These are phyloP conservation scores for Drosophila tropicalis DNA, from an alignment of 1,140 invertebrate species.

Conservation along the genomic window DNA sequence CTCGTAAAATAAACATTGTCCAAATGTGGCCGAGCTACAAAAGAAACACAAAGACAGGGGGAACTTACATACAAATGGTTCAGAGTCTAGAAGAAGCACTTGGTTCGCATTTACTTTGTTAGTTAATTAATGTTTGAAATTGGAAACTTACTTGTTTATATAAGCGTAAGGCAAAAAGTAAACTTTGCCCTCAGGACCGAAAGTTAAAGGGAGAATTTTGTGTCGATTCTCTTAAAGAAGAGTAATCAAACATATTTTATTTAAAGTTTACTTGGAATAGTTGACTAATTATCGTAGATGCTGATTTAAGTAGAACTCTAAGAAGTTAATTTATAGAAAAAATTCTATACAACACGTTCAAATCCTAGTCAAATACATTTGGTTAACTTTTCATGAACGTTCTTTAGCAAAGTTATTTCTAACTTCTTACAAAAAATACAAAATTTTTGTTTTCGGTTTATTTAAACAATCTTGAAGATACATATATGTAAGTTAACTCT, in stretches of 20 bases:
- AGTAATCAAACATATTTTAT: conserved; percentile 8
- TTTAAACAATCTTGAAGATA: not conserved
- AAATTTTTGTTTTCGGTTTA: not conserved
- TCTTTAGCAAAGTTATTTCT: too few species aligned
- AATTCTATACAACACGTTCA: too few species aligned
- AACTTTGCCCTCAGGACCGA: not conserved
- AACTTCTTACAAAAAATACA: not conserved
- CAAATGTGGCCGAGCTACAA: conserved; percentile 6
- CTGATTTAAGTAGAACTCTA: too few species aligned
- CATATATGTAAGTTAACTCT: too few species aligned
- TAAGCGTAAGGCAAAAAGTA: not conserved
- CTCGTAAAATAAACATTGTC: conserved; percentile 68
- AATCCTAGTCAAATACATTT: too few species aligned
- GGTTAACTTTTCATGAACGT: too few species aligned
- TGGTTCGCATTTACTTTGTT: conserved; percentile 14
- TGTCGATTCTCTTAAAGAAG: not conserved
- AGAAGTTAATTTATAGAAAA: too few species aligned
- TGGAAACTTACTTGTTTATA: conserved; percentile 47
- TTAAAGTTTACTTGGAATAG: too few species aligned
- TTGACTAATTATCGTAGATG: too few species aligned
- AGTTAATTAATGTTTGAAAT: conserved; percentile 65
- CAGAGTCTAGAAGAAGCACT: conserved; percentile 25
- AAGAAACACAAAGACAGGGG: not conserved
- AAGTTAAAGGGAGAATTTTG: not conserved
- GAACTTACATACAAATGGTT: conserved; percentile 1